A percentile compares a stretch with the other conserved stretches of the same genome.
Evolutionary conservation across 92 coral and sea anemone genomes (phyloP).

Genomic region (Epizoanthus stellaris): DNA sequence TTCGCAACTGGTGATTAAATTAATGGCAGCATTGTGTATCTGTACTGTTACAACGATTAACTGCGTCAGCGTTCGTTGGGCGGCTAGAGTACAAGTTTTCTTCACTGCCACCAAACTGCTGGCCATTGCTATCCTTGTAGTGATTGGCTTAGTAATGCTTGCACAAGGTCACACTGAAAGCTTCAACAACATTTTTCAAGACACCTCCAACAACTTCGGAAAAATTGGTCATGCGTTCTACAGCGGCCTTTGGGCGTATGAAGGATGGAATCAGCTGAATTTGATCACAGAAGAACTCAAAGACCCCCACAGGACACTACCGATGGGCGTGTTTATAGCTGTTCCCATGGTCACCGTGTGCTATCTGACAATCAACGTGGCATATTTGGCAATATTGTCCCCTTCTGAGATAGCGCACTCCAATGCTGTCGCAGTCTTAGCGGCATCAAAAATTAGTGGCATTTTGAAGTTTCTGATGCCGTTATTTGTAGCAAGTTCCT

Average conservation of each 20-base stretch:
- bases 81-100: slow-evolving; percentile 62
- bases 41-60: slow-evolving; percentile 56
- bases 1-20: slow-evolving; percentile 35
- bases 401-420: slow-evolving; percentile 46
- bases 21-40: slow-evolving; percentile 54
- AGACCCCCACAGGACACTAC: slow-evolving; percentile 58
- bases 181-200: slow-evolving; percentile 16
- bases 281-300: slow-evolving; percentile 59
- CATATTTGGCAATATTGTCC: slow-evolving; percentile 54
- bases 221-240: slow-evolving; percentile 58
- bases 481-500: slow-evolving; percentile 55
- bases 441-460: slow-evolving; percentile 21
- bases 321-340: slow-evolving; percentile 56
- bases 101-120: slow-evolving; percentile 51
- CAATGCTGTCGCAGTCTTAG: slow-evolving; percentile 60
- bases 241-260: slow-evolving; percentile 68
- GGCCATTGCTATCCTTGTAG: slow-evolving; percentile 47
- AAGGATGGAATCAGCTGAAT: slow-evolving; percentile 65
- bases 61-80: slow-evolving; percentile 51
- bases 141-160: slow-evolving; percentile 43
- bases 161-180: slow-evolving; percentile 46
- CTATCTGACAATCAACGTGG: slow-evolving; percentile 57
- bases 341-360: slow-evolving; percentile 58
- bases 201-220: slow-evolving; percentile 45
- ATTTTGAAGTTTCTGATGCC: slow-evolving; percentile 48